Percentiles rank a stretch among this genome's conserved stretches.
phyloP scores from a whole-genome alignment of 2,113 vertebrate genomes.

The Podocnemis expansa region DNA sequence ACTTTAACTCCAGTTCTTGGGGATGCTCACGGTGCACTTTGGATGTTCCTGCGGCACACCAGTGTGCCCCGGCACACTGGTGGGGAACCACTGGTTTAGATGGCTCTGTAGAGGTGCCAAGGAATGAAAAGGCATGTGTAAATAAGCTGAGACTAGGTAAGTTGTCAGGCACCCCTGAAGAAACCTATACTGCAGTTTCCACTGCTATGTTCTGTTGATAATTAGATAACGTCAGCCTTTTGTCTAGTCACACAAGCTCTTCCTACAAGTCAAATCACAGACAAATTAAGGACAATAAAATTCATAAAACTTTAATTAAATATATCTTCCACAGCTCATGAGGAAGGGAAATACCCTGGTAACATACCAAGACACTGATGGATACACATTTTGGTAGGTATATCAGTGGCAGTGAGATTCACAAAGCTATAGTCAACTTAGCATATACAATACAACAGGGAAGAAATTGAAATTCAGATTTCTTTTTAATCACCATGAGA shows the following conservation, averaged over 20 bases:
- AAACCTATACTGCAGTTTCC: neutral
- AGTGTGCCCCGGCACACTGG: no score
- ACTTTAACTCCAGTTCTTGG: no score
- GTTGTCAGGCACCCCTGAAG: neutral
- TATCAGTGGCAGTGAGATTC: neutral
- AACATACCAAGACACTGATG: neutral
- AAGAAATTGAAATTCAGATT: neutral
- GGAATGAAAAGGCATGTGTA: rapidly evolving
- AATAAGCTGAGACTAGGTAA: neutral
- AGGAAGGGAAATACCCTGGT: neutral
- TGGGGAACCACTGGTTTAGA: no score
- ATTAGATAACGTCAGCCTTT: neutral
- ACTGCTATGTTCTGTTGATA: neutral
- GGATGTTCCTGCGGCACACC: no score
- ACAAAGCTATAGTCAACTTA: neutral
- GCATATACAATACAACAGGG: neutral
- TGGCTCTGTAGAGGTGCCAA: neutral
- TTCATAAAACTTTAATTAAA: neutral
- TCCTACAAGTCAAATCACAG: neutral
- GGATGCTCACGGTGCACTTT: no score
- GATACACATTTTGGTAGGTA: neutral
- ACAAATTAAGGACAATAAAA: neutral
- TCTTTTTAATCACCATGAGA: neutral
- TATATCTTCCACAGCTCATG: neutral
- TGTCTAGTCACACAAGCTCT: neutral